These are phyloP conservation scores for Neoarius graeffei DNA, from an alignment of 2,113 vertebrate genomes.

Conservation along the genomic window DNA sequence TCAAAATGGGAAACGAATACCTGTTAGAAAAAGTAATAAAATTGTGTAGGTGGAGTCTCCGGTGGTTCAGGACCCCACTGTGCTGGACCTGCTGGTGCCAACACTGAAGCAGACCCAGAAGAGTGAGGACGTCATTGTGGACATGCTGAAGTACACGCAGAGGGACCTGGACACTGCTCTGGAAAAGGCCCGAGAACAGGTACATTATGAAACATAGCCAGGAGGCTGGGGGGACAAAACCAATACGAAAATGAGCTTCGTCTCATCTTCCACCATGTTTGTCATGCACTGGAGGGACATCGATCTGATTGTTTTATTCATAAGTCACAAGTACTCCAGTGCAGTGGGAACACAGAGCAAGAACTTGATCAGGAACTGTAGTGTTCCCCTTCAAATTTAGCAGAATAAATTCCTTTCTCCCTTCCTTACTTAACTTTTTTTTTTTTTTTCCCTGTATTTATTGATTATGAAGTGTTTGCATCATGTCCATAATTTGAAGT, in stretches of 20 bases:
- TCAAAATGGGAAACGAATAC: no score
- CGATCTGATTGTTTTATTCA: neutral
- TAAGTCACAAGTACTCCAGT: neutral
- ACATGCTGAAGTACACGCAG: conserved; percentile 87
- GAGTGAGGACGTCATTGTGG: conserved; percentile 80
- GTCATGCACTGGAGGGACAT: neutral
- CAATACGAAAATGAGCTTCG: neutral
- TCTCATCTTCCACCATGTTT: neutral
- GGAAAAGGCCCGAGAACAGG: conserved; percentile 62
- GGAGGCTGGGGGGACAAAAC: neutral
- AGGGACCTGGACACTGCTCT: conserved; percentile 86
- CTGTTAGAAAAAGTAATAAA: no score
- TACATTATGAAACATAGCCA: neutral
- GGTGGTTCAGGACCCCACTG: conserved; percentile 48
- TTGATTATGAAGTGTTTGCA: neutral
- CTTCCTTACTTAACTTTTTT: no score
- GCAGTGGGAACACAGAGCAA: neutral
- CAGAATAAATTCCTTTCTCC: no score
- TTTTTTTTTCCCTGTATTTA: no score
- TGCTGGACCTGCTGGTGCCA: conserved; percentile 58
- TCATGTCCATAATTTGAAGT: no score
- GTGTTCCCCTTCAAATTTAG: neutral
- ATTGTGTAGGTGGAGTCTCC: conserved; percentile 46
- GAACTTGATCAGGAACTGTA: neutral
- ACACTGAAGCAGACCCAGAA: conserved; percentile 56